phyloP scores from a whole-genome alignment of 2,888 invertebrate species.

The Pyralis farinalis region DNA sequence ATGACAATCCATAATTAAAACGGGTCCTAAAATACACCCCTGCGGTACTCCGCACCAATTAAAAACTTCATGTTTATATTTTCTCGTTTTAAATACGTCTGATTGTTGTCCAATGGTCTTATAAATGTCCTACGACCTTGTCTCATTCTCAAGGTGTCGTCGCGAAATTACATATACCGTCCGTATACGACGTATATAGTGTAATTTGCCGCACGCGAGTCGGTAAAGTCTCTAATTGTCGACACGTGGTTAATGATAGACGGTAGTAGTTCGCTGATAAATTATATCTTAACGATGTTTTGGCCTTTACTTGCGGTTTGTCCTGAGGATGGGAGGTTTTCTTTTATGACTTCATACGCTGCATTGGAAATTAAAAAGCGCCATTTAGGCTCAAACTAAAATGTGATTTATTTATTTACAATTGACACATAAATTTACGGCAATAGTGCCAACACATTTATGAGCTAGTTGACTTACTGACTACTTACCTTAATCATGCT shows the following conservation, averaged over 20 bases:
- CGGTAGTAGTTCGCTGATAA: conserved; percentile 1
- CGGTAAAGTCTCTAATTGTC: conserved; percentile 22
- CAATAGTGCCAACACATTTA: too few species aligned
- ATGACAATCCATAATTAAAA: too few species aligned
- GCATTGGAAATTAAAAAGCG: too few species aligned
- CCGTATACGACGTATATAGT: conserved; percentile 5
- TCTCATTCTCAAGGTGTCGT: conserved; percentile 27
- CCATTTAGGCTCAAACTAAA: too few species aligned
- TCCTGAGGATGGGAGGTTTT: too few species aligned
- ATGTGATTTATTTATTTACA: too few species aligned
- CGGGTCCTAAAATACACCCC: not conserved
- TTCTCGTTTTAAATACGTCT: not conserved
- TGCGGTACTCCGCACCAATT: not conserved
- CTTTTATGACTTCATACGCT: too few species aligned
- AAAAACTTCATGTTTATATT: not conserved
- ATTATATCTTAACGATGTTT: conserved; percentile 4
- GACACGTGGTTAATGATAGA: conserved; percentile 19
- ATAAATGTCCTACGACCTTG: conserved; percentile 22
- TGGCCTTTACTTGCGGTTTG: not conserved
- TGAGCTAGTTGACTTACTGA: too few species aligned
- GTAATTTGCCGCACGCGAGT: conserved; percentile 29
- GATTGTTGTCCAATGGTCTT: conserved; percentile 2
- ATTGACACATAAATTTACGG: too few species aligned
- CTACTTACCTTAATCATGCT: too few species aligned
- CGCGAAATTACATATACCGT: conserved; percentile 23